phyloP scores from a whole-genome alignment of 2,888 invertebrate genomes.

The Pachliopta kotzebuea region DNA sequence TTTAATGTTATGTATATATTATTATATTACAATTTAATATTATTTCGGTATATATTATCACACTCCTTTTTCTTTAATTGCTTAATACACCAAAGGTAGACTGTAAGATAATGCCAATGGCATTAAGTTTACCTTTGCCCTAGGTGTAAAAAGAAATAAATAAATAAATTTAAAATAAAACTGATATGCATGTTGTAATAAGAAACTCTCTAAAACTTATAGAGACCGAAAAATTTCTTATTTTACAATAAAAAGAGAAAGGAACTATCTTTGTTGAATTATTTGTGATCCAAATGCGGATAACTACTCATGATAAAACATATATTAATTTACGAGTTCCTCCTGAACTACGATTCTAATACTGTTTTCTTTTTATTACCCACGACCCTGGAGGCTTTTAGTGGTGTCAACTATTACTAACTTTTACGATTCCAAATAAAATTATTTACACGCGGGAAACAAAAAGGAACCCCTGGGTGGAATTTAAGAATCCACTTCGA shows the following conservation, averaged over 20 bases:
- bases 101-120: too few species aligned
- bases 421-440: slow-evolving; percentile 62
- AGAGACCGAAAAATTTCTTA: background rate
- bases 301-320: slow-evolving; percentile 59
- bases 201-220: too few species aligned
- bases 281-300: slow-evolving; percentile 64
- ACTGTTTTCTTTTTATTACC: slow-evolving; percentile 72
- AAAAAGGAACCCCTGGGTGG: slow-evolving; percentile 20
- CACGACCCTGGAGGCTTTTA: slow-evolving; percentile 65
- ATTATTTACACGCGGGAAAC: slow-evolving; percentile 40
- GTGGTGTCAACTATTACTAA: slow-evolving; percentile 67
- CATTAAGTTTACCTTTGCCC: too few species aligned
- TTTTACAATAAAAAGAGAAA: background rate
- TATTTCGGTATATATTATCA: too few species aligned
- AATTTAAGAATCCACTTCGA: slow-evolving; percentile 19
- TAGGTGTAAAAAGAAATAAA: too few species aligned
- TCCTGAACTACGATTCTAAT: slow-evolving; percentile 65
- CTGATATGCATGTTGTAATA: too few species aligned
- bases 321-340: slow-evolving; percentile 76
- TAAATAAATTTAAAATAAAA: too few species aligned
- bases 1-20: too few species aligned
- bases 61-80: too few species aligned
- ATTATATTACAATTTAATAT: too few species aligned
- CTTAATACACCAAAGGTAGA: too few species aligned
- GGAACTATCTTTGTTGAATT: slow-evolving; percentile 27